A percentile compares a stretch with the other conserved stretches of the same genome.
phyloP scores from a whole-genome alignment of 2,113 vertebrate species.

The Siniperca chuatsi region DNA sequence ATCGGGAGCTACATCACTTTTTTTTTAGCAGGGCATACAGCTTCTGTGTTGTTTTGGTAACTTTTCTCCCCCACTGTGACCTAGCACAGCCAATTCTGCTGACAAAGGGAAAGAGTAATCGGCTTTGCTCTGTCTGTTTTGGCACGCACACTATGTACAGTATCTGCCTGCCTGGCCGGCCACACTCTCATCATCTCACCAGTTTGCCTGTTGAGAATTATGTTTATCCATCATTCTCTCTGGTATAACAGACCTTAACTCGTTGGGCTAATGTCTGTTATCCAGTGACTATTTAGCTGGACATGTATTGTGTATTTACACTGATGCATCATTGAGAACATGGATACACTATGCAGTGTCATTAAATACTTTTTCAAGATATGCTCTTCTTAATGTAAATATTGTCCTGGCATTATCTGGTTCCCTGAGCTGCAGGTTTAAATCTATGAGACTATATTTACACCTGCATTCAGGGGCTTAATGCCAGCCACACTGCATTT shows the following conservation, averaged over 20 bases:
- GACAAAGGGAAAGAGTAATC: conserved; percentile 68
- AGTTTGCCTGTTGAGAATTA: conserved; percentile 3
- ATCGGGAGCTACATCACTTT: background rate
- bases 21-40: background rate
- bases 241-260: background rate
- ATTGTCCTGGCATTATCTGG: conserved; percentile 22
- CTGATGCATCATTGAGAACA: background rate
- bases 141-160: conserved; percentile 20
- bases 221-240: background rate
- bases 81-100: conserved; percentile 46
- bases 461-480: conserved; percentile 64
- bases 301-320: background rate
- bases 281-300: background rate
- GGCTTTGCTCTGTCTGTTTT: conserved; percentile 58
- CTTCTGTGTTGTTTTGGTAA: conserved; percentile 29
- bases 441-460: conserved; percentile 69
- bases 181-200: background rate
- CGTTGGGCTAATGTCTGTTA: background rate
- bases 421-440: conserved; percentile 37
- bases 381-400: background rate
- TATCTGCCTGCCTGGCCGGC: background rate
- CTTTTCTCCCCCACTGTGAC: conserved; percentile 38
- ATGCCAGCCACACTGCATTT: conserved; percentile 22
- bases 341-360: background rate
- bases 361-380: background rate